Base-by-base conservation (phyloP, 2,888 invertebrate species). In the Spisula solida region DNA sequence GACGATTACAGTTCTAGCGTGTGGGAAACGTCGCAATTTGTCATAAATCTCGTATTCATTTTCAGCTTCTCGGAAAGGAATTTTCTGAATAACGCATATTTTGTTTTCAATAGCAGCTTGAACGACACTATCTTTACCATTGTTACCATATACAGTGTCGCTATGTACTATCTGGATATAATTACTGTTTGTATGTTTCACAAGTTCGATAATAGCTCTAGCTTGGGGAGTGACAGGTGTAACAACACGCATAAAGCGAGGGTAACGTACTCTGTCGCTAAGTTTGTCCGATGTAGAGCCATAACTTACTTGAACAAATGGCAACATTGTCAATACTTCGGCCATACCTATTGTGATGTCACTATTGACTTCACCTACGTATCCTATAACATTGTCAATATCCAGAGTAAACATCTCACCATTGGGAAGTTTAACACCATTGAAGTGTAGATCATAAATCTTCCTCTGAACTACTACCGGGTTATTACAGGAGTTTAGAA, bases 101-200 rank as follows among this genome's bases (percentile, higher is more conserved):
- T 78, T 56, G 51, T 90, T 78, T 48, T 82, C 78, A 6, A 60
- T 41, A 16, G 88, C 83, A 2, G 80, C 20, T 14, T 82, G 51
- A 14, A 55, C 34, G 16, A 91, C 60, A n/a, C 87, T 78, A 34
- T 86, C 81, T 16, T 86, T 78, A 20, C 92, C 93, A n/a, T 86
- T 91, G 66, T 92, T 89, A 0, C 93, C 93, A 48, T 92, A 93
- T 14, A 88, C 88, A 56, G 91, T 91, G 31, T 88, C 83, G 55
- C 93, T 93, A 83, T 92, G 91, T 8, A 93, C 88, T 55, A 92
- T 83, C 75, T 93, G 93, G 18, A 93, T 89, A 55, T 89, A 93
- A 31, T 89, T 81, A 0, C 87, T 89, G 0, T 82, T 55, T 0
- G 92, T 75, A 34, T 88, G 56, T 75, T 88, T 81, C 12, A 92